Conservation (phyloP, 1,140 invertebrate genomes). For the Calephelis nemesis region DNA sequence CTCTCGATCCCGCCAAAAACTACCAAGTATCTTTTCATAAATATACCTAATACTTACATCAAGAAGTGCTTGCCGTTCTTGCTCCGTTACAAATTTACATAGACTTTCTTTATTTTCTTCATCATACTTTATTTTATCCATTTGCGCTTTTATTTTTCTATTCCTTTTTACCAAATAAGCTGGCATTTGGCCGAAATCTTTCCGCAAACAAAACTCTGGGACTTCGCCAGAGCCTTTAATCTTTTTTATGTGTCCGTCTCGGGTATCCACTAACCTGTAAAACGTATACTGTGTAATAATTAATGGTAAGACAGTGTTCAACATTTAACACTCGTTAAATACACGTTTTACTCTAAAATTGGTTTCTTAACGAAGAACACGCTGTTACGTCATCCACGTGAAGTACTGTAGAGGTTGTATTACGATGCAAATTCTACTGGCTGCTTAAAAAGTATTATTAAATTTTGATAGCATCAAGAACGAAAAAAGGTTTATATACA, state of each 20-base stretch:
- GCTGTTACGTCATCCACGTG: too few species aligned
- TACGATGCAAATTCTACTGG: too few species aligned
- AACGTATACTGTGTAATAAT: constrained; percentile 18
- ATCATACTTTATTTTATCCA: constrained; percentile 48
- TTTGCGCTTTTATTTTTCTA: constrained; percentile 47
- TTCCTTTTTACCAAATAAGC: constrained; percentile 61
- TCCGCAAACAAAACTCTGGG: constrained; percentile 61
- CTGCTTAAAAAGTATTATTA: too few species aligned
- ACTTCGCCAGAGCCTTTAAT: constrained; percentile 72
- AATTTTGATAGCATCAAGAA: too few species aligned
- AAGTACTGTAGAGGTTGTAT: too few species aligned
- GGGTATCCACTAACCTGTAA: constrained; percentile 63
- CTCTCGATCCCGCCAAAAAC: too few species aligned
- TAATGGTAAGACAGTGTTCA: background rate
- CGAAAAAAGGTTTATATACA: too few species aligned
- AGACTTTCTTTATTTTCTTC: constrained; percentile 64
- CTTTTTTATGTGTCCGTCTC: constrained; percentile 68
- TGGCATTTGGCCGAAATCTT: constrained; percentile 68
- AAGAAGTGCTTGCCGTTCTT: constrained; percentile 56
- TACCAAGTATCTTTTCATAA: too few species aligned
- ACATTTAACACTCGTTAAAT: too few species aligned
- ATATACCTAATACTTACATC: constrained; percentile 39
- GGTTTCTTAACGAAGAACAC: too few species aligned
- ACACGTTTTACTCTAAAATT: too few species aligned
- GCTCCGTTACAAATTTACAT: constrained; percentile 57